phyloP scores from a whole-genome alignment of 2,888 invertebrate genomes.

The Eupithecia exiguata region DNA sequence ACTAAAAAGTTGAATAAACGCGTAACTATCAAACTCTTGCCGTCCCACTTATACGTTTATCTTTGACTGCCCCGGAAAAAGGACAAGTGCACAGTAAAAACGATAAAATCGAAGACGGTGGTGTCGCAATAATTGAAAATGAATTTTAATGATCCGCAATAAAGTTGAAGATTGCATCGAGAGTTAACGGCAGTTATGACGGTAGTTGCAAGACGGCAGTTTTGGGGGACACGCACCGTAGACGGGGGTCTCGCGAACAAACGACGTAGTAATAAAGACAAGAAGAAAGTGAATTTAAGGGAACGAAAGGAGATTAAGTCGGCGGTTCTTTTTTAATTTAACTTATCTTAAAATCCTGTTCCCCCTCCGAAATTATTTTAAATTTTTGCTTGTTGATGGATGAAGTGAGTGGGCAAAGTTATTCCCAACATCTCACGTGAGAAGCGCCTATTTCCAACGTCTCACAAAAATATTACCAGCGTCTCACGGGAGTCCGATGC shows the following conservation, averaged over 20 bases:
- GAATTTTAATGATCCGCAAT: slow-evolving; percentile 66
- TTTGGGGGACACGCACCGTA: slow-evolving; percentile 77
- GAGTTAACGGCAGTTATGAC: slow-evolving; percentile 69
- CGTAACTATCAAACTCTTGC: slow-evolving; percentile 71
- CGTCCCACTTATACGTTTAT: slow-evolving; percentile 75
- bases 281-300: slow-evolving; percentile 86
- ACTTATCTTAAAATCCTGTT: slow-evolving; percentile 71
- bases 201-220: slow-evolving; percentile 65
- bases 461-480: too few species aligned
- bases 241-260: slow-evolving; percentile 83
- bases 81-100: slow-evolving; percentile 74
- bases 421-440: too few species aligned
- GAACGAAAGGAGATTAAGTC: slow-evolving; percentile 81
- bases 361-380: slow-evolving; percentile 46
- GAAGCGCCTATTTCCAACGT: too few species aligned
- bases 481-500: too few species aligned
- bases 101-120: slow-evolving; percentile 47
- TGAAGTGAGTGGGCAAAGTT: slow-evolving; percentile 12
- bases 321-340: slow-evolving; percentile 80
- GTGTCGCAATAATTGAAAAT: slow-evolving; percentile 64
- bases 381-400: slow-evolving; percentile 29
- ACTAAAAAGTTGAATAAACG: slow-evolving; percentile 72
- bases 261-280: slow-evolving; percentile 85
- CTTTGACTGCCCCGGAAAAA: slow-evolving; percentile 73
- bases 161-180: slow-evolving; percentile 66